Conservation (phyloP, 2,888 invertebrate species). For the Rotaria macrura region DNA sequence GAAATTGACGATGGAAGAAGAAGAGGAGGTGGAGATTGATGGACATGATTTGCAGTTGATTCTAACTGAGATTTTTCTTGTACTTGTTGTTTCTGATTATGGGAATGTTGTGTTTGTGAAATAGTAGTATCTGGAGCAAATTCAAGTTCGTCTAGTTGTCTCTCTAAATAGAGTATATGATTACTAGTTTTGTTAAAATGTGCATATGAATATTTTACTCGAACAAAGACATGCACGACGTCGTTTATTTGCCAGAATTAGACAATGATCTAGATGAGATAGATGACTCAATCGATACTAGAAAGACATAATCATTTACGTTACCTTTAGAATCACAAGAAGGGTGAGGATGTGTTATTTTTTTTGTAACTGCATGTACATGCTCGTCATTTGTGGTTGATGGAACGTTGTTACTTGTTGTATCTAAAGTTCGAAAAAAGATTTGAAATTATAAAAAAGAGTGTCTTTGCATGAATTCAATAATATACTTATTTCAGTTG, state of each 20-base stretch:
- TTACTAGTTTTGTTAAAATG: not conserved
- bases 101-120: not conserved
- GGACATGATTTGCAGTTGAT: not conserved
- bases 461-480: not conserved
- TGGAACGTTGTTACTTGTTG: not conserved
- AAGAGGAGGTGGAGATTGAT: not conserved
- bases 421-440: not conserved
- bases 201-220: not conserved
- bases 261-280: not conserved
- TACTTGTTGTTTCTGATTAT: not conserved
- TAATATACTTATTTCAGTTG: not conserved
- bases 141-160: not conserved
- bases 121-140: not conserved
- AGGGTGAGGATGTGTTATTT: not conserved
- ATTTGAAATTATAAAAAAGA: not conserved
- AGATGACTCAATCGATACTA: not conserved
- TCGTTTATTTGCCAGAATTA: not conserved
- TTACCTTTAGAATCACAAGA: not conserved
- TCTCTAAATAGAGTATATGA: not conserved
- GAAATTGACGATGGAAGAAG: not conserved
- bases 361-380: not conserved
- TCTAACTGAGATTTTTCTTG: not conserved
- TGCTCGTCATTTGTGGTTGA: not conserved
- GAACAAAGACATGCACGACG: conserved; percentile 3
- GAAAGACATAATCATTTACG: not conserved